Percentiles rank a stretch among this genome's conserved stretches.
Evolutionary conservation across 1,140 invertebrate species (phyloP).

Genomic region (Caenorhabditis remanei): DNA sequence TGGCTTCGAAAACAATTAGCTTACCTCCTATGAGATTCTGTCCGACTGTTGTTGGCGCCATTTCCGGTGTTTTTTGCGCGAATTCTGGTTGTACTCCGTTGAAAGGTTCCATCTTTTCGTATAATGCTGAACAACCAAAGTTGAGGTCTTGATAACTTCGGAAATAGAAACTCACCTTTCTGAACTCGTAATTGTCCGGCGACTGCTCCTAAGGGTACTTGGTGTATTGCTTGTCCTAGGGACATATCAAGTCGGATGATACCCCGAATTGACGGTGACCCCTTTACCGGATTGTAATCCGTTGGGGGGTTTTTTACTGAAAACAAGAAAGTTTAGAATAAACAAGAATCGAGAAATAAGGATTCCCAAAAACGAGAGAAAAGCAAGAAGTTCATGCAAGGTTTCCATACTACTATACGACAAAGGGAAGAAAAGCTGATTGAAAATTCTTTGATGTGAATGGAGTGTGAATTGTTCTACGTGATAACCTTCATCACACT

Average conservation of each 20-base stretch:
- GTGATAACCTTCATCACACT: no score
- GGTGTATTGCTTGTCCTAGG: slow-evolving; percentile 21
- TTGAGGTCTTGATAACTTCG: background rate
- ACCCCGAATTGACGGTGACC: background rate
- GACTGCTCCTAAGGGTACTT: slow-evolving; percentile 33
- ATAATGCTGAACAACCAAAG: background rate
- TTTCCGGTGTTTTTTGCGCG: no score
- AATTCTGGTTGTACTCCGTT: no score
- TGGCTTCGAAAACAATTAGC: background rate
- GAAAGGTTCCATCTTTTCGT: background rate
- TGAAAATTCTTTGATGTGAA: background rate
- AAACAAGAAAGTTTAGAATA: background rate
- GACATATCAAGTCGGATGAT: slow-evolving; percentile 50
- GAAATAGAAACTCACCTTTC: background rate
- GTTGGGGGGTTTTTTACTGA: background rate
- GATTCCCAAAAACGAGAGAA: background rate
- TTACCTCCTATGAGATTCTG: background rate
- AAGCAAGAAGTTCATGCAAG: slow-evolving; percentile 5
- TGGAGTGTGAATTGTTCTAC: no score
- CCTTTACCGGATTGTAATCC: background rate
- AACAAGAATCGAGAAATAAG: background rate
- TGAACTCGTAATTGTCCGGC: slow-evolving; percentile 27
- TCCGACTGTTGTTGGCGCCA: background rate
- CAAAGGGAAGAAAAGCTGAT: background rate
- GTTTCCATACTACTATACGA: background rate